Evolutionary conservation across 2,888 invertebrate species (phyloP), one percentile per base, ranked within the genome.

Genomic region (Frankliniella fusca): DNA sequence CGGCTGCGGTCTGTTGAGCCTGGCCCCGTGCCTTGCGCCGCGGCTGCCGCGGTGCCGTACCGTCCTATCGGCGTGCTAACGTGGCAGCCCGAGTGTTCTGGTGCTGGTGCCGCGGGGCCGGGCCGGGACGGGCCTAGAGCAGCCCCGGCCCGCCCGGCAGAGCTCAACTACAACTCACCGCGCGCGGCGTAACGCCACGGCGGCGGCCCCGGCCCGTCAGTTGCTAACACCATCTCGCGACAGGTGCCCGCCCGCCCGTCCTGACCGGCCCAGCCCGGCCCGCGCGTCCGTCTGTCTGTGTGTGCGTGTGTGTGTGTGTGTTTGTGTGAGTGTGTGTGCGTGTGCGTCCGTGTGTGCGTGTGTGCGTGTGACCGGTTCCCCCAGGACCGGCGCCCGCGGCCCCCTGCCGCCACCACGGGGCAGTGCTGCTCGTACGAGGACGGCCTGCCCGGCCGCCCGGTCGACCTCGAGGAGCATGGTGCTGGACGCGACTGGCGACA

Each of bases 371-470:
- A 54, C 5, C 38, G 54, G 54, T 15, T n/a, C n/a, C 38, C 38
- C 38, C 38, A 38, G 38, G 38, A 38, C 38, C 38, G 38, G 38
- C 38, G 38, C 38, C n/a, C 9, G 65, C 3, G 65, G 65, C n/a
- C 8, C 65, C 70, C 20, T 12, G 27, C 9, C 23, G 27, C 70
- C n/a, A 23, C 70, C 70, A 76, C 70, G 70, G 70, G 70, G 70
- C 70, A 76, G 70, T 76, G 70, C 70, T 76, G 70, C 70, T 76
- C 70, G 27, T 76, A 76, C 70, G 23, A 23, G 70, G 70, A 76
- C 70, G 70, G 70, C 70, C 70, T 27, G 1, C 27, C 27, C 70
- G 70, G 70, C 70, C 70, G 70, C 9, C 70, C 70, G 23, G 70
- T 23, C 27, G 27, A 27, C 70, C 23, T 7, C 15, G 61, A n/a